These are phyloP conservation scores for Mythimna pallens DNA, from an alignment of 2,888 invertebrate genomes.

Conservation along the genomic window DNA sequence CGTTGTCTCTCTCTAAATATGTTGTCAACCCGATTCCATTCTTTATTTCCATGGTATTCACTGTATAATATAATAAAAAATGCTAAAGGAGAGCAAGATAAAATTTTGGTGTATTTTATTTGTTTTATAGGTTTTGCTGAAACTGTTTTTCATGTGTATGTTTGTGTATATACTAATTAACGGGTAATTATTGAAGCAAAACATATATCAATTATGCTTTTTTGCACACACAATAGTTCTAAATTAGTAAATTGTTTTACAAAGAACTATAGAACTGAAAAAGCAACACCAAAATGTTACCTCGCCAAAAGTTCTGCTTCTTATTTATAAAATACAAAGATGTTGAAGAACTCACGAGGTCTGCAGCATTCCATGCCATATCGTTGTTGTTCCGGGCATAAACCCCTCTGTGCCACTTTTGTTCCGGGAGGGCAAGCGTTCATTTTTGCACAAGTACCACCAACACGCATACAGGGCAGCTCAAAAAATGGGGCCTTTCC, in stretches of 20 bases:
- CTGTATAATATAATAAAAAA: constrained; percentile 8
- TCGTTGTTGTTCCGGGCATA: constrained; percentile 58
- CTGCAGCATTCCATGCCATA: constrained; percentile 59
- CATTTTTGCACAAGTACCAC: constrained; percentile 46
- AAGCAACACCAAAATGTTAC: constrained; percentile 9
- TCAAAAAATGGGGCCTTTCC: constrained; percentile 41
- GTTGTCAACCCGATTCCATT: not conserved
- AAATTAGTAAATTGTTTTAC: not conserved
- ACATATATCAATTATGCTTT: not conserved
- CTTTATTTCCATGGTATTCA: not conserved
- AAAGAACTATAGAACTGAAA: not conserved
- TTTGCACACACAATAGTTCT: not conserved
- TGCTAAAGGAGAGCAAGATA: not conserved
- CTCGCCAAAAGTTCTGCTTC: not conserved
- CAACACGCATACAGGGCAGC: constrained; percentile 48
- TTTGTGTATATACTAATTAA: not conserved
- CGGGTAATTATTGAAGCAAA: not conserved
- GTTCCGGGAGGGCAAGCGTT: constrained; percentile 32
- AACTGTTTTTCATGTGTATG: not conserved
- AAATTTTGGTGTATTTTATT: not conserved
- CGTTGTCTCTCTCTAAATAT: too few species aligned
- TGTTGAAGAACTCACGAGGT: constrained; percentile 36
- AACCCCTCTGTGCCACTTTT: constrained; percentile 28
- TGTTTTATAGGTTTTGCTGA: not conserved
- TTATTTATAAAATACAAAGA: constrained; percentile 14